phyloP scores from a whole-genome alignment of 2,797 vertebrate genomes.

The Sebastes trivittatus region DNA sequence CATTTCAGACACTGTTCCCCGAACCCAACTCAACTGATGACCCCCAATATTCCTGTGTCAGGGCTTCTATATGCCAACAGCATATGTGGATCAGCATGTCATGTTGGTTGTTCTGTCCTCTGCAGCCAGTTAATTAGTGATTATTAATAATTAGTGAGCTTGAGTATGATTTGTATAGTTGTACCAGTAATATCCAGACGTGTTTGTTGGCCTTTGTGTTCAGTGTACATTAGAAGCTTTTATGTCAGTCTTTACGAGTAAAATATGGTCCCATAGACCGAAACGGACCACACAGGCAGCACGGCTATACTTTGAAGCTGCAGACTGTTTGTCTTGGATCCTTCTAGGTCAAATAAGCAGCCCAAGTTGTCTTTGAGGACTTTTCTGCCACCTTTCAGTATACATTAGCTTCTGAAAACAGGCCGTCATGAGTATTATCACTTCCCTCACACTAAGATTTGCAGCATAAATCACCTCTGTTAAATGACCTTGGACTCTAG shows the following conservation, averaged over 20 bases:
- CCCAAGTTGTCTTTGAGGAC: slow-evolving; percentile 30
- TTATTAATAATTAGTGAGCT: not conserved
- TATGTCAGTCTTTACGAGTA: not conserved
- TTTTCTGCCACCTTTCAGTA: slow-evolving; percentile 35
- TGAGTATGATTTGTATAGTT: not conserved
- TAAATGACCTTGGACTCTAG: not conserved
- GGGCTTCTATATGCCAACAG: not conserved
- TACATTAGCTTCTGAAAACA: slow-evolving; percentile 1
- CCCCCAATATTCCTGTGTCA: no score
- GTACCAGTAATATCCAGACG: not conserved
- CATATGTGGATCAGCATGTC: not conserved
- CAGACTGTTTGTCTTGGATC: slow-evolving; percentile 58
- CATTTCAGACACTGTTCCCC: not conserved
- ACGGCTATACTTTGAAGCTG: slow-evolving; percentile 48
- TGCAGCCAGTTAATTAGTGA: not conserved
- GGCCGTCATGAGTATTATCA: not conserved
- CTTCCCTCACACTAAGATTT: not conserved
- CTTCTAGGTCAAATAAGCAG: slow-evolving; percentile 48
- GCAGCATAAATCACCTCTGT: not conserved
- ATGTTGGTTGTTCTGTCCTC: not conserved
- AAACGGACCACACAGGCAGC: slow-evolving; percentile 55
- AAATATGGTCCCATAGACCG: not conserved
- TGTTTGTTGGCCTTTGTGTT: slow-evolving; percentile 10
- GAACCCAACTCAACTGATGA: not conserved
- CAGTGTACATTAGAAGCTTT: not conserved